Conservation (phyloP, 1,140 invertebrate species). For the Sycophaga agraensis region DNA sequence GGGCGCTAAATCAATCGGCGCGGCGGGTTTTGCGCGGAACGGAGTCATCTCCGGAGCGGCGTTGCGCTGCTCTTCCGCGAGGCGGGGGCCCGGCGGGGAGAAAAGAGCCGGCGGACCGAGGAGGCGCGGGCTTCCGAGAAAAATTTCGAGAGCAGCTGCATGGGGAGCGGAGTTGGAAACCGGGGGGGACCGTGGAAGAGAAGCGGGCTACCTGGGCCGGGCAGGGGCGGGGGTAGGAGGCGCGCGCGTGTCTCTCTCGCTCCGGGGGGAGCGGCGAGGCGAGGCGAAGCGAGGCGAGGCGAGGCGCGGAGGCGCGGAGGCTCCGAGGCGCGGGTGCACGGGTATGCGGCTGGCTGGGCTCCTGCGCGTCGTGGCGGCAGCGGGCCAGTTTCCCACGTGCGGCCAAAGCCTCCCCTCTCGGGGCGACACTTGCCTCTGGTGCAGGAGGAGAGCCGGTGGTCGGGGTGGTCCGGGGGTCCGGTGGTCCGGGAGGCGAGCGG, state of each 20-base stretch:
- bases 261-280: not conserved
- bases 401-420: too few species aligned
- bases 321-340: not conserved
- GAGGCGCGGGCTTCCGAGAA: conserved; percentile 14
- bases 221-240: not conserved
- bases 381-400: too few species aligned
- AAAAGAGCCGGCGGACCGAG: not conserved
- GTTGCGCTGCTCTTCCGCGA: not conserved
- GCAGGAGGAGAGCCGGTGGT: too few species aligned
- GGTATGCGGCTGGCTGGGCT: not conserved
- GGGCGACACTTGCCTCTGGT: too few species aligned
- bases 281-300: too few species aligned
- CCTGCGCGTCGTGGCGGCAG: too few species aligned
- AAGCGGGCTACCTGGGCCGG: not conserved
- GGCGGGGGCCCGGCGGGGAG: not conserved
- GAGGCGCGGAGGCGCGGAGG: not conserved
- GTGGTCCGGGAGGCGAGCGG: too few species aligned
- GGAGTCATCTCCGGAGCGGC: not conserved
- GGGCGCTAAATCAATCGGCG: too few species aligned
- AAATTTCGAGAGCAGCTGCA: conserved; percentile 27
- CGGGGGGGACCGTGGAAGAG: not conserved
- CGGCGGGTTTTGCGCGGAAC: too few species aligned
- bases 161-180: not conserved
- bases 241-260: not conserved
- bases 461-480: too few species aligned